These are phyloP conservation scores for Morone saxatilis DNA, from an alignment of 2,113 vertebrate genomes.

Conservation along the genomic window DNA sequence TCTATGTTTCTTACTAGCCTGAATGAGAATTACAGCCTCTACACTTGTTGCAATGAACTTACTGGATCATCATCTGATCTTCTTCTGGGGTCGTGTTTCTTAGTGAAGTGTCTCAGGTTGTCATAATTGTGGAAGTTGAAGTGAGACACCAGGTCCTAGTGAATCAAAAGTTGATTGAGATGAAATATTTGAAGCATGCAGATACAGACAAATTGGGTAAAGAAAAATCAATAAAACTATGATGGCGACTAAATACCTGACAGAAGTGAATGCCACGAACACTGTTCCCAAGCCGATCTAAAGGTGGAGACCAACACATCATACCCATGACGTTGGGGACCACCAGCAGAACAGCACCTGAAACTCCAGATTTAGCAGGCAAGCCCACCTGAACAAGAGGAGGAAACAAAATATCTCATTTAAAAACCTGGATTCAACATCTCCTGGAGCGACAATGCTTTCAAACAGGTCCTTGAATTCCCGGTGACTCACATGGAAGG, in stretches of 20 bases:
- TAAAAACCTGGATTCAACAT: not conserved
- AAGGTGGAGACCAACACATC: conserved; percentile 91
- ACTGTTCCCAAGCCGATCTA: conserved; percentile 92
- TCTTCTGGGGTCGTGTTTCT: conserved; percentile 90
- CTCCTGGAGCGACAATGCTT: not conserved
- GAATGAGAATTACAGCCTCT: not conserved
- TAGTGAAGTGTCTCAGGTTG: conserved; percentile 90
- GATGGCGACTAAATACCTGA: conserved; percentile 78
- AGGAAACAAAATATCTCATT: not conserved
- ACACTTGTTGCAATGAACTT: conserved; percentile 56
- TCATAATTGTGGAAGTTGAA: conserved; percentile 96
- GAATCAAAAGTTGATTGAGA: conserved; percentile 14
- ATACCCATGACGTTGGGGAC: conserved; percentile 94
- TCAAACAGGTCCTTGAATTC: not conserved
- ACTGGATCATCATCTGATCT: conserved; percentile 89
- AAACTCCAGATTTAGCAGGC: conserved; percentile 92
- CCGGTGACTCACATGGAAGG: conserved; percentile 89
- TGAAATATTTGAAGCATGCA: not conserved
- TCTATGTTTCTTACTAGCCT: not conserved
- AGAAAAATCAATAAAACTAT: not conserved
- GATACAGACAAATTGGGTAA: not conserved
- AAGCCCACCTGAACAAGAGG: conserved; percentile 87
- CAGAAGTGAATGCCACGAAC: conserved; percentile 91
- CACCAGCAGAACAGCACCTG: conserved; percentile 91
- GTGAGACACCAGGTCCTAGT: conserved; percentile 89